Evolutionary conservation across 2,113 vertebrate genomes (phyloP), one percentile per base, ranked within the genome.

Genomic region (Oenanthe melanoleuca): DNA sequence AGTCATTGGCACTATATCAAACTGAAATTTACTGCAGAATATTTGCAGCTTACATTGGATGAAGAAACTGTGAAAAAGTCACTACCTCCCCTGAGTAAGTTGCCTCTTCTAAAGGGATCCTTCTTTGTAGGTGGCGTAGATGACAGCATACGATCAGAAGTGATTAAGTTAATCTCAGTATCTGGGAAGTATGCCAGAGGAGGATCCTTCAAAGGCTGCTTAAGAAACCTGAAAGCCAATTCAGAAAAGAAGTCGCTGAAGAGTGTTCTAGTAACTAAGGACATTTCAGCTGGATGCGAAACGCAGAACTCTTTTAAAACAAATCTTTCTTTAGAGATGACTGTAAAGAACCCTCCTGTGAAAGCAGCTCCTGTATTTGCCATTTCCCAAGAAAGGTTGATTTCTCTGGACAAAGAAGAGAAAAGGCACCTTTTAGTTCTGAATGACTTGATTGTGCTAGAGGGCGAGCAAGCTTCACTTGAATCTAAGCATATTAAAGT

Each of bases 141-240:
- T 95, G 98, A 98, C 55, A 89, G 65, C 52, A 97, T 95, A 38
- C 94, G 97, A 70, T 96, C 94, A 49, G 98, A 99, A 94, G 97
- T 98, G 24, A 96, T 95, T 94, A 98, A 97, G 57, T 96, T 99
- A 88, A 56, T 96, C 16, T 98, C 98, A 24, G 92, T 98, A 40
- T 98, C 98, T 72, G 98, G 98, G 66, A 99, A 98, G 84, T 97
- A 97, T 26, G 69, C 97, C 50, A 97, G 96, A 89, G 98, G 98
- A 95, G 98, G 98, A 52, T 99, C 99, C 34, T 99, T 99, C 88
- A 99, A 98, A 98, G 99, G 99, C 70, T 99, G 99, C 92, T 94
- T 99, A 65, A 98, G 96, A 93, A 97, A 98, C 77, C 96, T 99
- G 80, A 97, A 98, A 96, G 86, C 97, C 64, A 99, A 98, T 65